Percentiles rank a stretch among this genome's conserved stretches.
Conservation (phyloP, 2,797 vertebrate genomes). For the Enteromius fasciolatus region DNA sequence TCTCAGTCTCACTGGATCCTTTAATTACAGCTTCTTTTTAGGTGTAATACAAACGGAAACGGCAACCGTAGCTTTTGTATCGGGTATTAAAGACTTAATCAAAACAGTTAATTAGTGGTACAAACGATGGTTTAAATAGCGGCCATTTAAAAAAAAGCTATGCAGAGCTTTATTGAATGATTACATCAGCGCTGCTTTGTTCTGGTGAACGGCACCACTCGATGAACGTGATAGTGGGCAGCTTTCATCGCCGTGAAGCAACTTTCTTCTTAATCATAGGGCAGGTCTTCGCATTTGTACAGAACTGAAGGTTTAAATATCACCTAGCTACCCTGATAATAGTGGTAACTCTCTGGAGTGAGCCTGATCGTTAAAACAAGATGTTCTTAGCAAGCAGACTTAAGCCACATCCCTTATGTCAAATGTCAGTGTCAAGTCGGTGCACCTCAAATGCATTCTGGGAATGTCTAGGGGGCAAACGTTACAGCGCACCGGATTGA, state of each 20-base stretch:
- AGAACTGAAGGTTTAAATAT: constrained; percentile 7
- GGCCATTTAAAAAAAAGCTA: not conserved
- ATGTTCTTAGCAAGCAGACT: constrained; percentile 37
- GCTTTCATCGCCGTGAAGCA: constrained; percentile 4
- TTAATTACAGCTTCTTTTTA: constrained; percentile 26
- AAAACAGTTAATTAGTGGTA: constrained; percentile 37
- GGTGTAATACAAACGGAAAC: not conserved
- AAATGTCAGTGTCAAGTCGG: not conserved
- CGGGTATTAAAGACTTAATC: constrained; percentile 7
- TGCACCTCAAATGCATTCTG: not conserved
- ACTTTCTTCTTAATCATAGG: constrained; percentile 16
- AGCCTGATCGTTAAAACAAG: not conserved
- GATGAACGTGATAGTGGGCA: constrained; percentile 1
- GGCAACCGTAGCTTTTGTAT: not conserved
- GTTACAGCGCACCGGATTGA: not conserved
- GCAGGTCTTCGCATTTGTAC: not conserved
- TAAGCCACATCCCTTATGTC: constrained; percentile 17
- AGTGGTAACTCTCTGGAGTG: not conserved
- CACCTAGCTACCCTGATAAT: constrained; percentile 9
- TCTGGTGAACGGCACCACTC: constrained; percentile 31
- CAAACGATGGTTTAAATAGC: not conserved
- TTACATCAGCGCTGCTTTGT: constrained; percentile 18
- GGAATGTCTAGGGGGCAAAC: not conserved
- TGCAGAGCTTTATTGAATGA: constrained; percentile 8
- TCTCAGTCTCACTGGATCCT: not conserved